Base-by-base conservation (phyloP, 2,113 vertebrate species). In the Zosterops lateralis region DNA sequence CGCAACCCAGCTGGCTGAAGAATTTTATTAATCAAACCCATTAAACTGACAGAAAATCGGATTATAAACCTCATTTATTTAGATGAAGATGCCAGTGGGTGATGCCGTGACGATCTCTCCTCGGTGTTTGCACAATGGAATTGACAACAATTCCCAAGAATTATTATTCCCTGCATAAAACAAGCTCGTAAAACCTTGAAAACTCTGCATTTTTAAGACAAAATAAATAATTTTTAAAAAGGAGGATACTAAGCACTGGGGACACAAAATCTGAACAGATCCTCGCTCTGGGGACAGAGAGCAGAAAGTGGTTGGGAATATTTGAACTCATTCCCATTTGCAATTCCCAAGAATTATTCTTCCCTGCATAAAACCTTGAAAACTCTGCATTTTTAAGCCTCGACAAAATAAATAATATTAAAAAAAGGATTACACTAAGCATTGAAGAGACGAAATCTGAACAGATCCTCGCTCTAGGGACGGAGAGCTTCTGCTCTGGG, bases 221-320 rank as follows among this genome's bases (percentile, higher is more conserved):
- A 26, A 29, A 21, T 7, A 42, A n/a, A 66, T 45, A 45, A 45
- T 4, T 7, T 9, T 7, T 21, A 9, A 21, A 42, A 67, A 45
- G n/a, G n/a, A 58, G n/a, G 13, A 50, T 0, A 28, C 7, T 12
- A 12, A 87, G 10, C 1, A 19, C 1, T 8, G 12, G 24, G 11
- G 29, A 19, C 60, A 40, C 14, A 2, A 51, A 80, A 84, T 1
- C 17, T 0, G 10, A 40, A 6, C 0, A 2, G 1, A 7, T 20
- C 61, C 61, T 34, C 1, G 1, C 2, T 1, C 25, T 1, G 14
- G 58, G 62, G 58, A 16, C 19, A 1, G 45, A 31, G 21, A 57
- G 42, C 10, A 0, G 17, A 3, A 36, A 91, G 51, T 0, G 10
- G 56, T 0, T 4, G 73, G 14, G 8, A 45, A 67, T 54, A 7